phyloP scores from a whole-genome alignment of 1,140 invertebrate genomes.

The Drosophila kurseongensis region DNA sequence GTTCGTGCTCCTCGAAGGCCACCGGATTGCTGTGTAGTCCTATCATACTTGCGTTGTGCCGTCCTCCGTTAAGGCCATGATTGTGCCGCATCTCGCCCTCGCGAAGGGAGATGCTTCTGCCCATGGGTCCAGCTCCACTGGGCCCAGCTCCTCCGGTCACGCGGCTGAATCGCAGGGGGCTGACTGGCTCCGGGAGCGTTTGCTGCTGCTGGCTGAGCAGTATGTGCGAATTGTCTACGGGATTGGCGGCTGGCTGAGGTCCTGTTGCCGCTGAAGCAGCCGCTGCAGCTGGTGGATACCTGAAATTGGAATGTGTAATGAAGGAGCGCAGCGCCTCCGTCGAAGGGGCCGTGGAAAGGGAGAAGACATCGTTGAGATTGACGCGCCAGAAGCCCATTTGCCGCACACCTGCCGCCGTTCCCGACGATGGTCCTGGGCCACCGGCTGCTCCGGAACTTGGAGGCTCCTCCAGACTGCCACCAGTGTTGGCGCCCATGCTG shows the following conservation, averaged over 20 bases:
- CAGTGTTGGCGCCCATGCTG: constrained; percentile 48
- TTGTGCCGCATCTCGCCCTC: constrained; percentile 63
- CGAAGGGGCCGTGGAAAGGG: constrained; percentile 66
- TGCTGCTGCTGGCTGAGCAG: constrained; percentile 41
- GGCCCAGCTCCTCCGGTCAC: constrained; percentile 3
- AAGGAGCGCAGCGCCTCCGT: constrained; percentile 67
- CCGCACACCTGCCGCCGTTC: constrained; percentile 27
- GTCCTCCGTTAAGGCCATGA: constrained; percentile 19
- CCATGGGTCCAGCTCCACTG: constrained; percentile 35
- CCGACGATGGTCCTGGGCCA: constrained; percentile 15
- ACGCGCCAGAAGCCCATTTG: constrained; percentile 70
- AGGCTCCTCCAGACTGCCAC: constrained; percentile 46
- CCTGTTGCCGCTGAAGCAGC: not conserved
- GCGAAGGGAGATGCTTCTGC: constrained; percentile 65
- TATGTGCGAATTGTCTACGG: constrained; percentile 54
- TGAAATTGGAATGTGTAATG: constrained; percentile 73
- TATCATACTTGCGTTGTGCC: constrained; percentile 64
- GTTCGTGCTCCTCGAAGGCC: constrained; percentile 33
- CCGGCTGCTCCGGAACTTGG: constrained; percentile 10
- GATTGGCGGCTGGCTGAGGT: constrained; percentile 3
- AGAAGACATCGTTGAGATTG: constrained; percentile 67
- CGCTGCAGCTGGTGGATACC: constrained; percentile 41
- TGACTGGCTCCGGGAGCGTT: constrained; percentile 4
- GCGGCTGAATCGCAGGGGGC: constrained; percentile 8
- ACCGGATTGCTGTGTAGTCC: constrained; percentile 57